Conservation (phyloP, 2,113 vertebrate species). For the Cygnus buccinator region DNA sequence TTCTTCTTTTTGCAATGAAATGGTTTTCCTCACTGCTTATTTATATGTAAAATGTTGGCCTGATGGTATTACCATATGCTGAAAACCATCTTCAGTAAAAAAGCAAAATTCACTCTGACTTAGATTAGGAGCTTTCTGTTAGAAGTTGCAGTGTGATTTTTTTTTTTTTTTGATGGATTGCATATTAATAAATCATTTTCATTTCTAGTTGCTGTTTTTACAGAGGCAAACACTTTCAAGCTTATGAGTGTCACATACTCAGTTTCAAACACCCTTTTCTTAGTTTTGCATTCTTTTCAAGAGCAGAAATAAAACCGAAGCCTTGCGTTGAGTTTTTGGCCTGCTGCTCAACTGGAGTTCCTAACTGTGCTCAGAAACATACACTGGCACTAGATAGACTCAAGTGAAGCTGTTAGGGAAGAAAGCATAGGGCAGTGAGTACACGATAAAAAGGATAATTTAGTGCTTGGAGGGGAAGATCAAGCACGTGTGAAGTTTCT, state of each 20-base stretch:
- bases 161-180: background rate
- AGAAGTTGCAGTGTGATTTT: background rate
- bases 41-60: background rate
- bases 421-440: background rate
- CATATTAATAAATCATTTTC: background rate
- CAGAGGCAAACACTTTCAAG: background rate
- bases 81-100: background rate
- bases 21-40: background rate
- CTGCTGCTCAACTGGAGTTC: background rate
- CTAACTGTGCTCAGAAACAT: background rate
- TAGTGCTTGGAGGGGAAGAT: background rate
- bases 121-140: background rate
- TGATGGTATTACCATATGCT: background rate
- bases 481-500: background rate
- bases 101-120: background rate
- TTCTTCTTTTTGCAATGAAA: background rate
- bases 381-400: background rate
- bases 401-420: background rate
- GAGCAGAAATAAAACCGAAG: background rate
- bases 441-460: background rate
- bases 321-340: background rate
- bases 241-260: accelerated
- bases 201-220: background rate
- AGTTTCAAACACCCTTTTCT: background rate
- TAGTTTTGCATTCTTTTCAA: background rate